phyloP scores from a whole-genome alignment of 53 echinoderm and acorn worm genomes.

The Paelopatides confundens region DNA sequence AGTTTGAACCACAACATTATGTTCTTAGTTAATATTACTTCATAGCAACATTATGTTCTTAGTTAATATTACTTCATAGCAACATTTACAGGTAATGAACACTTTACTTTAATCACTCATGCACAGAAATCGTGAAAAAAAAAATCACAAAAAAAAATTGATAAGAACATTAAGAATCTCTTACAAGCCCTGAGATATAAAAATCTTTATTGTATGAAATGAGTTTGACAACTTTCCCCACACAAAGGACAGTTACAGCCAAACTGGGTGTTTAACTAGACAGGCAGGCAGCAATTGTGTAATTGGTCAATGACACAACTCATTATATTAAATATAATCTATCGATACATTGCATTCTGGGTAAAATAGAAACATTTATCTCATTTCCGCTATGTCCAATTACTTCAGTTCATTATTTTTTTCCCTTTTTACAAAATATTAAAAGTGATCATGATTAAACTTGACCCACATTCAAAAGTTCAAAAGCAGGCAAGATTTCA shows the following conservation, averaged over 20 bases:
- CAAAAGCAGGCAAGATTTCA: not conserved
- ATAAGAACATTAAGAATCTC: slow-evolving; percentile 25
- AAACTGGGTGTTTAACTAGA: not conserved
- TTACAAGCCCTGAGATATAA: slow-evolving; percentile 45
- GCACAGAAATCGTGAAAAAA: slow-evolving; percentile 22
- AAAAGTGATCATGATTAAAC: not conserved
- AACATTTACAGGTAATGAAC: slow-evolving; percentile 19
- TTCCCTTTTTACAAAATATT: not conserved
- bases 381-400: not conserved
- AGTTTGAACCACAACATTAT: slow-evolving; percentile 4
- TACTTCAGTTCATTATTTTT: not conserved
- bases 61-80: slow-evolving; percentile 35
- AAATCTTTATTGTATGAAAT: slow-evolving; percentile 36
- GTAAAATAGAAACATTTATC: not conserved
- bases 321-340: not conserved
- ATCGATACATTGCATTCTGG: not conserved
- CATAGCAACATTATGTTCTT: slow-evolving; percentile 18
- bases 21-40: slow-evolving; percentile 28
- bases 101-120: slow-evolving; percentile 8
- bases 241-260: not conserved
- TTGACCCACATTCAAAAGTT: not conserved
- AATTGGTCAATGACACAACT: not conserved
- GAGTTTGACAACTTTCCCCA: not conserved
- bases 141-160: not conserved
- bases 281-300: not conserved